Base-by-base conservation (phyloP, 2,113 vertebrate genomes). In the Lichenostomus cassidix region DNA sequence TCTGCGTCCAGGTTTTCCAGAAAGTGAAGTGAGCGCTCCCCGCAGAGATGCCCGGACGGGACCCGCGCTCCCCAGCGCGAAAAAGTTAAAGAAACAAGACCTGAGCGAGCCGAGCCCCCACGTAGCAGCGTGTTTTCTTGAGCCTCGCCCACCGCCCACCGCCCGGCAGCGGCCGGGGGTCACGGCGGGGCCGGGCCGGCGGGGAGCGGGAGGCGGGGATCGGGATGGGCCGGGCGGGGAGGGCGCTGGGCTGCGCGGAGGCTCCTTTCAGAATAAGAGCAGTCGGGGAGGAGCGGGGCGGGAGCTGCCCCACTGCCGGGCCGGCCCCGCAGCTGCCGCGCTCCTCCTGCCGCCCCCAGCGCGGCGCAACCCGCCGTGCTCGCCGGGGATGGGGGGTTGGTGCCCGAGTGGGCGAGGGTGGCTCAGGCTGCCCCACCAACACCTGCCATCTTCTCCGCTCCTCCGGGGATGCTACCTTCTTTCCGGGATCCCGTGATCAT, bases 1-100 rank as follows among this genome's bases (percentile, higher is more conserved):
- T 98, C 55, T 99, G 98, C 39, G 97, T 98, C 94, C 99, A 99
- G 96, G 98, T 99, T 88, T 99, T 99, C 98, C 98, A 98, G 97
- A 99, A 98, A 90, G 98, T 98, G 67, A 97, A 98, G 29, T 98
- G 97, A 94, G 56, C 8, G 1, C 15, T 80, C 8, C 44, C 21
- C 5, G 41, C 35, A 29, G 12, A 23, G 87, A 49, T 60, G 55
- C 35, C 44, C 17, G 17, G 49, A 28, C 16, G 37, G 70, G 23
- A 37, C 14, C 29, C 21, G 21, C 29, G 16, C 29, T 76, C 39
- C n/a, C 9, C 41, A 15, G 39, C 9, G 55, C 41, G 39, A 35
- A 22, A 89, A 76, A 68, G 33, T n/a, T 47, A 78, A 71, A 44
- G 33, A 92, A 95, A 89, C 62, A 88, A 46, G 76, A 70, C 23